Conservation (phyloP, 2,888 invertebrate species). For the Adelognathus sp. region DNA sequence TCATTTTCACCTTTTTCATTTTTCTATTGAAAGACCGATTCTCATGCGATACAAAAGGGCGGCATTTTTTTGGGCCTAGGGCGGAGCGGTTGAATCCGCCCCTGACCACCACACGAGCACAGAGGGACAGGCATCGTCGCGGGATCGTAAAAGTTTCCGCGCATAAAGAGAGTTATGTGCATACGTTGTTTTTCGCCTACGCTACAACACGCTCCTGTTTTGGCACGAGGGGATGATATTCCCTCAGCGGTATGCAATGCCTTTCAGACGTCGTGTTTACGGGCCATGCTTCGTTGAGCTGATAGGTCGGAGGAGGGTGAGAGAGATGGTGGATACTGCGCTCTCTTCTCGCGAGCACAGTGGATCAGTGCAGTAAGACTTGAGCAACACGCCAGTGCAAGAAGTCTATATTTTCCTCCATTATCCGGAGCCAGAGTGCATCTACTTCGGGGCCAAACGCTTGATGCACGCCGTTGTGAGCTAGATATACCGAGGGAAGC, state of each 20-base stretch:
- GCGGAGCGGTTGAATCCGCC: too few relatives aligned
- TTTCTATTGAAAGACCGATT: too few relatives aligned
- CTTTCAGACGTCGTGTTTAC: slow-evolving; percentile 57
- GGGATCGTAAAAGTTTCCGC: slow-evolving; percentile 17
- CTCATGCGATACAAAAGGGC: background rate
- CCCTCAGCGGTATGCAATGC: slow-evolving; percentile 36
- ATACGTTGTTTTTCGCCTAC: background rate
- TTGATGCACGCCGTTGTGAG: slow-evolving; percentile 1
- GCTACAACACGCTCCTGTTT: slow-evolving; percentile 26
- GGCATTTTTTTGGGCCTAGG: background rate
- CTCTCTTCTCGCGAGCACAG: slow-evolving; percentile 20
- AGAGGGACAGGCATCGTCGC: background rate
- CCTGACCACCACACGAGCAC: slow-evolving; percentile 18
- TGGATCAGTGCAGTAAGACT: slow-evolving; percentile 14
- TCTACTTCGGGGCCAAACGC: slow-evolving; percentile 46
- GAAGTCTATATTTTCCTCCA: slow-evolving; percentile 46
- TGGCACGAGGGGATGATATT: slow-evolving; percentile 43
- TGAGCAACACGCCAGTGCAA: slow-evolving; percentile 12
- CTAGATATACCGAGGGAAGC: slow-evolving; percentile 16
- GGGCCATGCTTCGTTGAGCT: slow-evolving; percentile 53
- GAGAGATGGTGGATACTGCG: slow-evolving; percentile 1
- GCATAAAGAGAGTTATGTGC: background rate
- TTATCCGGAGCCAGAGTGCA: slow-evolving; percentile 54
- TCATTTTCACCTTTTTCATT: slow-evolving; percentile 64
- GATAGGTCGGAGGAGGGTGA: slow-evolving; percentile 24